Percentiles rank a stretch among this genome's conserved stretches.
Conservation (phyloP, 2,888 invertebrate genomes). For the Acleris literana region DNA sequence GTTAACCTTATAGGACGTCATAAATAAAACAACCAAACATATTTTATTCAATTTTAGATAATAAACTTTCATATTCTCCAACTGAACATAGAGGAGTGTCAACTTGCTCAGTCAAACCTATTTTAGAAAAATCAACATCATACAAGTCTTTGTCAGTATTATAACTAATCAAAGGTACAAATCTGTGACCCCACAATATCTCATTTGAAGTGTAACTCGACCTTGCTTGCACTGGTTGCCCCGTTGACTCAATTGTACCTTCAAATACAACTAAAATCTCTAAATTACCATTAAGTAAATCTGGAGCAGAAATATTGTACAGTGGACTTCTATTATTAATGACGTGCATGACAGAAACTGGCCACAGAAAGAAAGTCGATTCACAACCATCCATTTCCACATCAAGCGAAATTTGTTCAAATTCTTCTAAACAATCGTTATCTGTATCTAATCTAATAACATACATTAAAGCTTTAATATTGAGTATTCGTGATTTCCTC, state of each 20-base stretch:
- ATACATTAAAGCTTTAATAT: constrained; percentile 93
- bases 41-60: constrained; percentile 38
- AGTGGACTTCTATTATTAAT: constrained; percentile 95
- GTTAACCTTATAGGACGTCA: too few relatives aligned
- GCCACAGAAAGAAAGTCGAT: constrained; percentile 98
- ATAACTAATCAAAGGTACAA: constrained; percentile 90
- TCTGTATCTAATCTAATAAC: constrained; percentile 92
- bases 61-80: constrained; percentile 79
- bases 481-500: constrained; percentile 96
- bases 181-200: constrained; percentile 94
- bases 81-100: constrained; percentile 95
- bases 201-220: constrained; percentile 92
- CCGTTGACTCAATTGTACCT: constrained; percentile 95
- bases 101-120: constrained; percentile 92
- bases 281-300: constrained; percentile 92
- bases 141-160: constrained; percentile 88
- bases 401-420: constrained; percentile 91
- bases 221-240: constrained; percentile 91
- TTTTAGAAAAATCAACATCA: constrained; percentile 94
- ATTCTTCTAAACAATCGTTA: constrained; percentile 88
- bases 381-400: constrained; percentile 92
- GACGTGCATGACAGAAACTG: constrained; percentile 94
- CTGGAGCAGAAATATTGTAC: constrained; percentile 93
- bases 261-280: constrained; percentile 95
- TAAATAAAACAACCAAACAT: not conserved